phyloP scores from a whole-genome alignment of 2,888 invertebrate species.

The Nysson spinosus region DNA sequence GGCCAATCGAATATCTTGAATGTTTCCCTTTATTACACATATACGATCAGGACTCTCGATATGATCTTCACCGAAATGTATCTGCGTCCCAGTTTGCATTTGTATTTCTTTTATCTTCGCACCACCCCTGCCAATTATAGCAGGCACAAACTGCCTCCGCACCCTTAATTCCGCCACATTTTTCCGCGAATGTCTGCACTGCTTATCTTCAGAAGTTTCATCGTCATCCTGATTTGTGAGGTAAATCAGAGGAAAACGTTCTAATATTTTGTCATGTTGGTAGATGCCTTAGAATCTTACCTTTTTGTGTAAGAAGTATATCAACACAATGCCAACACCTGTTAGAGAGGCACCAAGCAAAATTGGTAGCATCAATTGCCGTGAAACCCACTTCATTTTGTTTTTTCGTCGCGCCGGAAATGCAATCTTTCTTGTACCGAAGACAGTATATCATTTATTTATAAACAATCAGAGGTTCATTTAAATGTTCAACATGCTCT shows the following conservation, averaged over 20 bases:
- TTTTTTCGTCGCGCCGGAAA: not conserved
- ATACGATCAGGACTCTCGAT: constrained; percentile 80
- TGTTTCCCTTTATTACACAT: constrained; percentile 85
- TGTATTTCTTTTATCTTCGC: constrained; percentile 87
- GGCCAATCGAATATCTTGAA: constrained; percentile 84
- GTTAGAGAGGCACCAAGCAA: constrained; percentile 84
- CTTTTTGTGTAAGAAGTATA: constrained; percentile 84
- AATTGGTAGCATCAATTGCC: constrained; percentile 78
- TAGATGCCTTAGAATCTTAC: constrained; percentile 72
- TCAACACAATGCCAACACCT: constrained; percentile 83
- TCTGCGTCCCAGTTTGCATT: constrained; percentile 83
- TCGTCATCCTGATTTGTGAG: constrained; percentile 68
- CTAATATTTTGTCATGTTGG: not conserved
- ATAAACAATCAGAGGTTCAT: no score
- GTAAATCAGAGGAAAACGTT: constrained; percentile 5
- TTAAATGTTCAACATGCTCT: not conserved
- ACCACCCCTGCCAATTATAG: constrained; percentile 87
- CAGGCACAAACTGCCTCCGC: constrained; percentile 82
- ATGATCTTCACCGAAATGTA: constrained; percentile 79
- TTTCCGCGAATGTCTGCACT: constrained; percentile 68
- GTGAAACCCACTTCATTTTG: constrained; percentile 62
- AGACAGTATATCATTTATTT: constrained; percentile 2
- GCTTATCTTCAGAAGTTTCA: constrained; percentile 41
- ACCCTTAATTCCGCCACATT: constrained; percentile 81
- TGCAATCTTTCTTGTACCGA: not conserved